Conservation (phyloP, 37 sponge, comb jelly and placozoan species). For the Beroe ovata region DNA sequence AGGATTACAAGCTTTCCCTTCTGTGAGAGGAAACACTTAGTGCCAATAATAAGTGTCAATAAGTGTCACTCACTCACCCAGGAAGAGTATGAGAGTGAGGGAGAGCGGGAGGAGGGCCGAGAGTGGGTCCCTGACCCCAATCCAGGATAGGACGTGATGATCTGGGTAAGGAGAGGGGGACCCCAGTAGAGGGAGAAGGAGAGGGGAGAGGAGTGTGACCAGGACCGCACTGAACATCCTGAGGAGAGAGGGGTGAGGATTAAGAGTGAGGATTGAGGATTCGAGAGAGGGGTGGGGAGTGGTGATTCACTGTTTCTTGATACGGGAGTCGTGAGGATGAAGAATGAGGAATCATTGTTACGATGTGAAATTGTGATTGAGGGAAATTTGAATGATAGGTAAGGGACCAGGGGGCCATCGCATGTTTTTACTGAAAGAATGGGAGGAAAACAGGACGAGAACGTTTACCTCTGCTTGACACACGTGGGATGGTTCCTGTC, state of each 20-base stretch:
- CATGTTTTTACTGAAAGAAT: too few species aligned
- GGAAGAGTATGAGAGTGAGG: slow-evolving; percentile 24
- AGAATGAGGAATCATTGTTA: too few species aligned
- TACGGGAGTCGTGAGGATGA: too few species aligned
- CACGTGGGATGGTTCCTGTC: slow-evolving; percentile 57
- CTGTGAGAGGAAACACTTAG: too few species aligned
- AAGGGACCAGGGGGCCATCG: too few species aligned
- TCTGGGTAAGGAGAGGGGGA: not conserved
- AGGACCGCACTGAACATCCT: slow-evolving; percentile 39
- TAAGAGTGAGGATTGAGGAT: not conserved
- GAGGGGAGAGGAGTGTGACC: slow-evolving; percentile 2
- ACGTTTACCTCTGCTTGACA: slow-evolving; percentile 55
- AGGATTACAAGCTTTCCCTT: too few species aligned
- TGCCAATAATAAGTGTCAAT: too few species aligned
- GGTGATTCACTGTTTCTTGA: too few species aligned
- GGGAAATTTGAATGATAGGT: too few species aligned
- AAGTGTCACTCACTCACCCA: slow-evolving; percentile 18
- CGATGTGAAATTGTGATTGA: too few species aligned
- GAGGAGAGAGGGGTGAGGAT: not conserved
- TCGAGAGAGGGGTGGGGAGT: not conserved
- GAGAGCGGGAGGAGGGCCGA: slow-evolving; percentile 16
- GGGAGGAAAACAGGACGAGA: too few species aligned
- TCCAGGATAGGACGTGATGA: slow-evolving; percentile 3
- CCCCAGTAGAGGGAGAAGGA: not conserved
- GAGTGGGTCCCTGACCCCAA: slow-evolving; percentile 9